Evolutionary conservation across 2,113 vertebrate genomes (phyloP), one percentile per base, ranked within the genome.

Genomic region (Pogonocichla stellata): DNA sequence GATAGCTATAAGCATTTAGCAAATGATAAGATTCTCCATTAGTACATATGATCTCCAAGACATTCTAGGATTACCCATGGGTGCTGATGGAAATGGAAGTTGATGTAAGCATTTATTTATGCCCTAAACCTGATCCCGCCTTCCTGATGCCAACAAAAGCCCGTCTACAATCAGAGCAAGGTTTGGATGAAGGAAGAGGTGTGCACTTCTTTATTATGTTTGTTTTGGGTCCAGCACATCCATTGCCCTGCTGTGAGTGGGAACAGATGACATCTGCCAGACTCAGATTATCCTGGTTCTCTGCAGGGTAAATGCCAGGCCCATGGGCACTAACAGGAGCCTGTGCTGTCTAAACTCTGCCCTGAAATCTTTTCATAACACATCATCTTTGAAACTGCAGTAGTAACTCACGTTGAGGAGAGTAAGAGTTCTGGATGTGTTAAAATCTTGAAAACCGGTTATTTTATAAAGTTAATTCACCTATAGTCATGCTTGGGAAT

Each of bases 111-210:
- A 31, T 5, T 4, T 53, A 9, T 25, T 75, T 51, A 3, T 6
- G 16, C 17, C 3, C 43, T 48, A 51, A 79, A 54, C 5, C 33
- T 73, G 45, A n/a, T 69, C 26, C 36, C 29, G 53, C 28, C 34
- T 74, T 75, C 38, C 45, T 56, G 25, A 20, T 53, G 48, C 12
- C 2, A 2, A 29, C 24, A 42, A 83, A 88, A 66, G 3, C 29
- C 20, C 2, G 0, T 48, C 19, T 24, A 1, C 15, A 50, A 3
- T 33, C 40, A 38, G 33, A 20, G 43, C 2, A 33, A 18, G 12
- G 10, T 92, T 71, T 10, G 0, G 40, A 3, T 34, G 18, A 64
- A 47, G 64, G 47, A 81, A 51, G 12, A 40, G 19, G 8, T 36
- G 40, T 58, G 10, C 23, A 45, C 19, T 45, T 33, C 36, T 42